Evolutionary conservation across 2,888 invertebrate genomes (phyloP), one percentile per base, ranked within the genome.

Genomic region (Oxytorus armatus): DNA sequence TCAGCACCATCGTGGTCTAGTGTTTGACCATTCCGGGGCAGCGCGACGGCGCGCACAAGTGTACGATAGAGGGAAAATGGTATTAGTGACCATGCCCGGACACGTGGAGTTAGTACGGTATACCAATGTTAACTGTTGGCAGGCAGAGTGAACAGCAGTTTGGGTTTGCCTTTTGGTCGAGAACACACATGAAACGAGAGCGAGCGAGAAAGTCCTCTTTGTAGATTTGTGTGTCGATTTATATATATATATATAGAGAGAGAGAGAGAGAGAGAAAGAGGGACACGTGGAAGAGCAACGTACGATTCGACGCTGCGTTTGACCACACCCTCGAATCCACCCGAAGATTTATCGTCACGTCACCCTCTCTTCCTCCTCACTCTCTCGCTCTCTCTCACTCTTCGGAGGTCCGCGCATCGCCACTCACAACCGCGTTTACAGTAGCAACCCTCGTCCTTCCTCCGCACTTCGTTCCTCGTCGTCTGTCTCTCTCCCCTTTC

Each of bases 291-390:
- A 44, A 69, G 72, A 55, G 61, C 57, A 74, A 74, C 59, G 79
- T 79, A 83, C 81, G 72, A 83, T 63, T 82, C 82, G 77, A 83
- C 83, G 79, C 79, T 90, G 90, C 88, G 88, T 90, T 90, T 90
- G 91, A 91, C 92, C 91, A 91, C 91, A 91, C 91, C 90, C 91
- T 90, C 90, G 88, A n/a, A 89, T 88, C 85, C 86, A 70, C 85
- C 83, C 85, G 86, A 89, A 90, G 91, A 91, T 91, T 91, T 91
- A 91, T 91, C 84, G 86, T 65, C 81, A 73, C 75, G 85, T 80
- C 81, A 82, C 82, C 83, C 83, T 81, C 74, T 66, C 69, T 70
- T 81, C 76, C 79, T 77, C 80, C n/a, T 68, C 73, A 11, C 14
- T 57, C 51, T 51, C 57, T 33, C 53, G 47, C 11, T 69, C 63